Percentiles rank a stretch among this genome's conserved stretches.
Conservation (phyloP, 2,888 invertebrate genomes). For the Nephrotoma guestfalica region DNA sequence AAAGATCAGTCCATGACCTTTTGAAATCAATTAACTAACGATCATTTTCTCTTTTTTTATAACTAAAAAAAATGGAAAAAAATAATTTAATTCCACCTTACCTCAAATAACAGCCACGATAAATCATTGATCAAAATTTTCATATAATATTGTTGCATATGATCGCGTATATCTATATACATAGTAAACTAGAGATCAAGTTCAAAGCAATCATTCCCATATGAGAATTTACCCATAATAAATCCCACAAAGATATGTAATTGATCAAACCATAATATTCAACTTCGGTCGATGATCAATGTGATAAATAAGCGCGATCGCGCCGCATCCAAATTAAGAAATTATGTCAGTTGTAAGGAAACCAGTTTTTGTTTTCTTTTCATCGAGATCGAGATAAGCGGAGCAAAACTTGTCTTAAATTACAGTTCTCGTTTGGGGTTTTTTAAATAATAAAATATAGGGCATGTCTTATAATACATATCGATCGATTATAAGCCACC, state of each 20-base stretch:
- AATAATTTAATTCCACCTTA: neutral
- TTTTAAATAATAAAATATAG: neutral
- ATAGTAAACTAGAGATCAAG: neutral
- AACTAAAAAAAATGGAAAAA: neutral
- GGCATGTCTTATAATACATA: neutral
- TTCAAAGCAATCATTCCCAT: neutral
- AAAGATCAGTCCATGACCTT: neutral
- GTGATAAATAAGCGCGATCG: neutral
- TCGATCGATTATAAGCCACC: neutral
- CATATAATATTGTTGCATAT: neutral
- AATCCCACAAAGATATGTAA: neutral
- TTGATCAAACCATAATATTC: neutral
- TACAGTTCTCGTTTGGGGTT: neutral
- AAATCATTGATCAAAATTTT: neutral
- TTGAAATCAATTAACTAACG: neutral
- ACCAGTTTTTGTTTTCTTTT: neutral
- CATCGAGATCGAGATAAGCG: too few species aligned
- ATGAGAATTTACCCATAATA: neutral
- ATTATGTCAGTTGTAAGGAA: neutral
- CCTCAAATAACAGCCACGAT: neutral
- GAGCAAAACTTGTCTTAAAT: neutral
- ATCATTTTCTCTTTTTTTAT: neutral
- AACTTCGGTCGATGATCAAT: neutral
- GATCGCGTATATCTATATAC: neutral
- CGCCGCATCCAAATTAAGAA: neutral